phyloP scores from a whole-genome alignment of 2,888 invertebrate species.

The Agonopterix alstromeriana region DNA sequence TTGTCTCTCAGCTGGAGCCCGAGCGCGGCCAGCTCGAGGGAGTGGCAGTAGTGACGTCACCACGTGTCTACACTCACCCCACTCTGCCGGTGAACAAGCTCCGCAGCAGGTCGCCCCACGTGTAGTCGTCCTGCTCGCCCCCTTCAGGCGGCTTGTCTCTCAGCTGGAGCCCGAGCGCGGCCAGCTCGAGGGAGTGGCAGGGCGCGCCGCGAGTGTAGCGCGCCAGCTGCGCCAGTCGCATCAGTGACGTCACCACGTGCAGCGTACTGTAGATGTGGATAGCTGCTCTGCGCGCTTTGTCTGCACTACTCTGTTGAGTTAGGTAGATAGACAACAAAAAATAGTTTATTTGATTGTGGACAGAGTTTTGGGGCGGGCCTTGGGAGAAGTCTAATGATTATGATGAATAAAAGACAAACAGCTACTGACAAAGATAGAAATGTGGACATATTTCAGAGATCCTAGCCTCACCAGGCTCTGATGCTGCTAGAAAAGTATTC shows the following conservation, averaged over 20 bases:
- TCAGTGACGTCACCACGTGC: conserved; percentile 54
- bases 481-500: too few species aligned
- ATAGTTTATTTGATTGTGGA: too few species aligned
- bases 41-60: conserved; percentile 39
- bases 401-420: too few species aligned
- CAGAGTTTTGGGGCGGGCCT: too few species aligned
- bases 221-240: conserved; percentile 71
- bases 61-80: conserved; percentile 36
- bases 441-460: too few species aligned
- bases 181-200: conserved; percentile 68
- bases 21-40: conserved; percentile 44
- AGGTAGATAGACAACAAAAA: too few species aligned
- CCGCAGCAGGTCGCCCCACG: conserved; percentile 38
- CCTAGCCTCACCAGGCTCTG: too few species aligned
- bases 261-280: conserved; percentile 62
- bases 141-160: conserved; percentile 66
- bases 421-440: too few species aligned
- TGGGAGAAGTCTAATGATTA: too few species aligned
- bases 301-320: conserved; percentile 20
- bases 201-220: conserved; percentile 75
- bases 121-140: conserved; percentile 26
- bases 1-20: conserved; percentile 78
- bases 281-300: conserved; percentile 39
- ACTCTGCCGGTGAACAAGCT: conserved; percentile 58
- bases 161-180: conserved; percentile 77